A percentile compares a stretch with the other conserved stretches of the same genome.
Evolutionary conservation across 2,113 vertebrate genomes (phyloP).

Genomic region (Phrynosoma platyrhinos): DNA sequence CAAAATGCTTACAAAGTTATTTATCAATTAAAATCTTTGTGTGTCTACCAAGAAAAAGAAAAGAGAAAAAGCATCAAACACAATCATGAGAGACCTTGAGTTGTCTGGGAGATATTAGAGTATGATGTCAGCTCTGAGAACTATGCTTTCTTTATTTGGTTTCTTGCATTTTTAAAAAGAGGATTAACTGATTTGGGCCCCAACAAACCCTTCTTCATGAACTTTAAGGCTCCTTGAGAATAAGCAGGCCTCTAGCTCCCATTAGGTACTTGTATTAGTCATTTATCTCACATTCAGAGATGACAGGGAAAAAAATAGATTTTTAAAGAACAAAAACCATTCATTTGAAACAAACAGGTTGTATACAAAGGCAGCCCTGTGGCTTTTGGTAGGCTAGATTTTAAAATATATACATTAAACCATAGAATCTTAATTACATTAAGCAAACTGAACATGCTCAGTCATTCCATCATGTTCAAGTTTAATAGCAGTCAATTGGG

Average conservation of each 20-base stretch:
- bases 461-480: slow-evolving; percentile 58
- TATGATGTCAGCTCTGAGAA: slow-evolving; percentile 79
- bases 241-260: slow-evolving; percentile 75
- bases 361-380: slow-evolving; percentile 68
- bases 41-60: slow-evolving; percentile 29
- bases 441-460: slow-evolving; percentile 62
- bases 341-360: slow-evolving; percentile 72
- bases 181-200: slow-evolving; percentile 75
- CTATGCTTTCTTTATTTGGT: slow-evolving; percentile 78
- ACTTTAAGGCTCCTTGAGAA: slow-evolving; percentile 76
- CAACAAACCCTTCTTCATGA: slow-evolving; percentile 71
- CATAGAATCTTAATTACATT: slow-evolving; percentile 74
- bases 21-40: slow-evolving; percentile 75
- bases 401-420: not conserved
- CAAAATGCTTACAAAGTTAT: slow-evolving; percentile 20
- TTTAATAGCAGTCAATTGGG: slow-evolving; percentile 65
- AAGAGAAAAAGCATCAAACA: slow-evolving; percentile 59
- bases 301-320: slow-evolving; percentile 62
- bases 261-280: slow-evolving; percentile 72
- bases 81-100: slow-evolving; percentile 66
- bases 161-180: slow-evolving; percentile 68
- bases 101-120: slow-evolving; percentile 76
- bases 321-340: slow-evolving; percentile 71
- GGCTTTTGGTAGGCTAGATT: slow-evolving; percentile 57
- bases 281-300: slow-evolving; percentile 78